Evolutionary conservation across 2,113 vertebrate genomes (phyloP).

Genomic region (Chelonoidis abingdonii): DNA sequence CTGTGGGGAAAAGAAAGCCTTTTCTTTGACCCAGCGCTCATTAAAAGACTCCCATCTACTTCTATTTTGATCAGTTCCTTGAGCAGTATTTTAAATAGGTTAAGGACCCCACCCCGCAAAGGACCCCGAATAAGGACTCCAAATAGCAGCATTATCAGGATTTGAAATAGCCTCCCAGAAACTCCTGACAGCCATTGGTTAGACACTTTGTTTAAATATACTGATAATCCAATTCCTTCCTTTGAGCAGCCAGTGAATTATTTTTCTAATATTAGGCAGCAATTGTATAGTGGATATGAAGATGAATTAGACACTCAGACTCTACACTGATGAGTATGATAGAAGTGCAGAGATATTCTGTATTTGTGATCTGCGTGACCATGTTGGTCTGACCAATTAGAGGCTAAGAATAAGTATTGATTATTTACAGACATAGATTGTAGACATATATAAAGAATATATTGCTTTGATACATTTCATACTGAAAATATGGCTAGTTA

Average conservation of each 20-base stretch:
- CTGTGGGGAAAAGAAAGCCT: not conserved
- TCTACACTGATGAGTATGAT: not conserved
- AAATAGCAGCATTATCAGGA: not conserved
- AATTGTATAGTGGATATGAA: not conserved
- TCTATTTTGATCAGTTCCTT: not conserved
- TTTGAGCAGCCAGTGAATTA: not conserved
- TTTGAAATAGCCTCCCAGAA: not conserved
- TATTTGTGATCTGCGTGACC: not conserved
- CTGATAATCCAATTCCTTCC: not conserved
- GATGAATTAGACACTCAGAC: not conserved
- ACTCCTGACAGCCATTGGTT: not conserved
- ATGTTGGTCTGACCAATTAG: not conserved
- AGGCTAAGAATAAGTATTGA: not conserved
- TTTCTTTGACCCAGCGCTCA: not conserved
- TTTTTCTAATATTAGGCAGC: not conserved
- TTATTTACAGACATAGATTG: not conserved
- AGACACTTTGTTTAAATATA: not conserved
- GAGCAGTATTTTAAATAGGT: not conserved
- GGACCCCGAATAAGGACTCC: not conserved
- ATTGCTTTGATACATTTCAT: not conserved
- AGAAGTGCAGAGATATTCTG: not conserved
- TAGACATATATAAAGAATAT: not conserved
- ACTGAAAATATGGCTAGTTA: not conserved
- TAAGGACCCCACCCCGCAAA: not conserved
- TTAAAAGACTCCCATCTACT: not conserved